Evolutionary conservation across 2,113 vertebrate species (phyloP), one percentile per base, ranked within the genome.

Genomic region (Ctenodactylus gundi): DNA sequence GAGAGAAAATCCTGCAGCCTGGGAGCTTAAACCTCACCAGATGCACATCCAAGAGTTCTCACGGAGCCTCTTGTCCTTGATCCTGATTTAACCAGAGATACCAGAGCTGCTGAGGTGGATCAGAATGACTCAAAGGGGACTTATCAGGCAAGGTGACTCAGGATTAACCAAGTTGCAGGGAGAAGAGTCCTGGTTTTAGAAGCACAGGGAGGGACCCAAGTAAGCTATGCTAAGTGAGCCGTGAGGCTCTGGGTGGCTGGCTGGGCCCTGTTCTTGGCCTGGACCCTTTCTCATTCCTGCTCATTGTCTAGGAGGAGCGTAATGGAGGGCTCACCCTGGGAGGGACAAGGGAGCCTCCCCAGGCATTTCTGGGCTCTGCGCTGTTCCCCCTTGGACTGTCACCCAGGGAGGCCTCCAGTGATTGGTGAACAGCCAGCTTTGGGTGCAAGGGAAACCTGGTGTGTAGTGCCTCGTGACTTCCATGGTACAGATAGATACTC

Each of bases 121-220:
- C 76, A 86, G 2, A 41, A n/a, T 3, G 90, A 13, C 89, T 85
- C 67, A 44, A 29, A 29, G 49, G 46, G 87, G 92, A 86, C 72
- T 96, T 93, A 96, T 94, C 64, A 70, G 82, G 41, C 92, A 94
- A 89, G 88, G 96, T 97, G 96, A 95, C 80, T 94, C 0, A 2
- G 96, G 94, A 95, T 89, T 96, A 96, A 80, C 14, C 2, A 36
- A 36, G n/a, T 64, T 85, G 62, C 72, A 57, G 70, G 77, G 21
- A 36, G 70, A n/a, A 51, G n/a, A 76, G 1, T 51, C 10, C 72
- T 23, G 53, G 29, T 41, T 83, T 78, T 31, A 58, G 70, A 29
- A 85, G 55, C 64, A 14, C 80, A 34, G 23, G 2, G 11, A 31
- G 55, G 80, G 14, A n/a, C 20, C 41, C 49, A 10, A 18, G 29